Conservation (phyloP, 2,113 vertebrate species). For the Neoarius graeffei region DNA sequence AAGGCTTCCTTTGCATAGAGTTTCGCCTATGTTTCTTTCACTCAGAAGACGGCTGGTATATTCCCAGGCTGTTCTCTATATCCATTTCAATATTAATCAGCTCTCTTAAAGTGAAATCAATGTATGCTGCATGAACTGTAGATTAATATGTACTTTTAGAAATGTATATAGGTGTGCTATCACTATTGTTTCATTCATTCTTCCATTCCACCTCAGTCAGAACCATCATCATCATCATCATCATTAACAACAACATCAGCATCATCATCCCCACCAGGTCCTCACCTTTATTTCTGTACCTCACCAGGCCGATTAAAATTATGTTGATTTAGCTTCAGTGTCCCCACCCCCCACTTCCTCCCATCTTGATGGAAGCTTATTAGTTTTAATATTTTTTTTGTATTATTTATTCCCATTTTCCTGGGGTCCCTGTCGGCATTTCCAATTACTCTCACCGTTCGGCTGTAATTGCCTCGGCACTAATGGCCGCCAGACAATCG, state of each 20-base stretch:
- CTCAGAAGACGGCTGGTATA: background rate
- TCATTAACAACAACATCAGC: conserved; percentile 39
- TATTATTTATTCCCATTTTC: conserved; percentile 98
- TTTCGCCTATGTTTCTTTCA: conserved; percentile 20
- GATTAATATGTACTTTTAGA: background rate
- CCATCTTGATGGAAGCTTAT: conserved; percentile 91
- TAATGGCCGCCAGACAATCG: conserved; percentile 99
- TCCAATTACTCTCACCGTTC: conserved; percentile 99
- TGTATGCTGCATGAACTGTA: background rate
- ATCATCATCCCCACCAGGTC: conserved; percentile 42
- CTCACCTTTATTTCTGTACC: conserved; percentile 67
- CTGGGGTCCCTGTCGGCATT: conserved; percentile 98
- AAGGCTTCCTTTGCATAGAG: conserved; percentile 1
- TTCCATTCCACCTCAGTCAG: conserved; percentile 47
- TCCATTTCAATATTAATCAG: conserved; percentile 12
- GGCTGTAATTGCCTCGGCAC: conserved; percentile 99
- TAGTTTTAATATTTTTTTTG: conserved; percentile 93
- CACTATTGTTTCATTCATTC: background rate
- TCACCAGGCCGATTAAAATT: conserved; percentile 94
- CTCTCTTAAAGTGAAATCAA: conserved; percentile 3
- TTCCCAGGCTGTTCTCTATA: background rate
- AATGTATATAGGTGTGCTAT: background rate
- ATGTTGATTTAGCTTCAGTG: conserved; percentile 98
- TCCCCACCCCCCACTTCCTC: conserved; percentile 67
- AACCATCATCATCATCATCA: background rate